Conservation (phyloP, 2,113 vertebrate species). For the Phocoena sinus region DNA sequence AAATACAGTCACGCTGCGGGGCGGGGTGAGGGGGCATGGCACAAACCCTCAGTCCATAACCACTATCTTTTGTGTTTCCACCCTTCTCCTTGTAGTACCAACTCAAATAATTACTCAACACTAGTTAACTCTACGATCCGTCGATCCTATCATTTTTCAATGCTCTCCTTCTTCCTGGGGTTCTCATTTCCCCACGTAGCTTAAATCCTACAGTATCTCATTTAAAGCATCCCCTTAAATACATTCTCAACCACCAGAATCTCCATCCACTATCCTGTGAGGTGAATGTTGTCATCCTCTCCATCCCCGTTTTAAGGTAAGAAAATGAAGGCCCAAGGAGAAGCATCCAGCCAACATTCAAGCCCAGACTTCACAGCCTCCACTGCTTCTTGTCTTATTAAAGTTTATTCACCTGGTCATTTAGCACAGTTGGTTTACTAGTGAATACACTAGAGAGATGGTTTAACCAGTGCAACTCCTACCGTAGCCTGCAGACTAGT, state of each 20-base stretch:
- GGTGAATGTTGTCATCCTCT: too few species aligned
- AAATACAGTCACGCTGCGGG: background rate
- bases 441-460: background rate
- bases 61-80: background rate
- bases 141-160: background rate
- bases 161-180: background rate
- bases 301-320: background rate
- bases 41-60: background rate
- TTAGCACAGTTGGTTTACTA: background rate
- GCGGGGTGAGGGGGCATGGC: too few species aligned
- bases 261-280: background rate
- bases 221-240: background rate
- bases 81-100: background rate
- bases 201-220: background rate
- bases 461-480: background rate
- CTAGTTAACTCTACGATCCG: background rate
- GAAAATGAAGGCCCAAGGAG: background rate
- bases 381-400: background rate
- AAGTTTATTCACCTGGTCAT: background rate
- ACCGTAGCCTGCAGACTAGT: fast-evolving
- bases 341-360: background rate
- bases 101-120: background rate
- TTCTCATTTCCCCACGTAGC: background rate
- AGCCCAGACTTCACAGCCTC: background rate
- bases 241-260: background rate